Evolutionary conservation across 1,140 invertebrate species (phyloP), one percentile per base, ranked within the genome.

Genomic region (Zeugodacus cucurbitae): DNA sequence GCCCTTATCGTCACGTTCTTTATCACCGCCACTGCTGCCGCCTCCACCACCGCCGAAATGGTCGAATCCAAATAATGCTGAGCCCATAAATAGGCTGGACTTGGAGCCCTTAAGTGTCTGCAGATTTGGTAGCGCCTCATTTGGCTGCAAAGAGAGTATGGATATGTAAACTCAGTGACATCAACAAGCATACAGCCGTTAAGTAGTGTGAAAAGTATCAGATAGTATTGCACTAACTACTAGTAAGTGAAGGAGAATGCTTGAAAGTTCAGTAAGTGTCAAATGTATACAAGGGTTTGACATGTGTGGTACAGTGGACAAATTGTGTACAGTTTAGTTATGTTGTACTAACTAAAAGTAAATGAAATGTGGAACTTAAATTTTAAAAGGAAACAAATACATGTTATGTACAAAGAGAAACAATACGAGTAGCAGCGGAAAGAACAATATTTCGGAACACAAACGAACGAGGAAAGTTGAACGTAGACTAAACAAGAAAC

Each of bases 61-160:
- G 34, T 92, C 91, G 10, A 92, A 91, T 14, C 92, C 91, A 54
- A 93, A 93, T 0, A 93, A 87, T n/a, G 91, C 89, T 1, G 93
- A 93, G 0, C 93, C 93, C 90, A 92, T 92, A 86, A 93, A 93
- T 8, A 94, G 92, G 59, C 94, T 94, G 11, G 95, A 94, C 29
- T 95, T 94, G 26, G 94, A 94, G n/a, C 95, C 95, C 62, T 95
- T 94, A 8, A 96, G 91, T 58, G 95, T 94, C 34, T 95, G 94
- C 78, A 95, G 95, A 37, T 94, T 94, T 14, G 92, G 91, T 82
- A 93, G 89, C 17, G 90, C 92, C 90, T 93, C 92, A 89, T 93
- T 93, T 59, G 95, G 93, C 93, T 95, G 90, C 58, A 93, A 93
- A 88, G 90, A 87, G 54, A 86, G n/a, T 54, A 29, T 29, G 22